These are phyloP conservation scores for Distichodus sexfasciatus DNA, from an alignment of 2,797 vertebrate species.

Conservation along the genomic window DNA sequence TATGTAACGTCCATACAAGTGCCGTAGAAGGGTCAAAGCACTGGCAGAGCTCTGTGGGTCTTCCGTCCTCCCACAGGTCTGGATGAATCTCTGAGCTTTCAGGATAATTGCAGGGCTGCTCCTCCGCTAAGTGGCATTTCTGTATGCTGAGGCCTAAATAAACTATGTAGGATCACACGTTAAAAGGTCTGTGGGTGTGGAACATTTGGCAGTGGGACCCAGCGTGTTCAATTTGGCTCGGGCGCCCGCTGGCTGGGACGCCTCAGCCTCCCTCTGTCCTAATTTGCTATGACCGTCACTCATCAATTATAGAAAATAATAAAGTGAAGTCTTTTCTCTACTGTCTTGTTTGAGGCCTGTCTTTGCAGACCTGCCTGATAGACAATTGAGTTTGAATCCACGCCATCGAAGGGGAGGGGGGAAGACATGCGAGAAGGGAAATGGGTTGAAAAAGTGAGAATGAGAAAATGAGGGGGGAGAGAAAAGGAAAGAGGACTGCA, in stretches of 20 bases:
- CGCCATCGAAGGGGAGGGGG: not conserved
- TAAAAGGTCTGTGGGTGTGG: constrained; percentile 70
- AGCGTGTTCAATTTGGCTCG: constrained; percentile 30
- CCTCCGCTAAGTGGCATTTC: constrained; percentile 63
- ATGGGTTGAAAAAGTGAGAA: not conserved
- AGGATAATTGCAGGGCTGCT: constrained; percentile 47
- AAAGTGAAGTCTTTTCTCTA: constrained; percentile 75
- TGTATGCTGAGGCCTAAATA: constrained; percentile 63
- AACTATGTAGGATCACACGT: constrained; percentile 66
- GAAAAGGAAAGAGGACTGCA: not conserved
- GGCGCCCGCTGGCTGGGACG: constrained; percentile 57
- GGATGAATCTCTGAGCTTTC: constrained; percentile 38
- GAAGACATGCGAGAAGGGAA: not conserved
- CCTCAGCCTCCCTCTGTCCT: constrained; percentile 66
- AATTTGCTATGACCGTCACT: constrained; percentile 70
- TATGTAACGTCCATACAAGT: constrained; percentile 28
- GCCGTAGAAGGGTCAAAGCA: constrained; percentile 13
- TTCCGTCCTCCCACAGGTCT: constrained; percentile 18
- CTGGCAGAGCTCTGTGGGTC: constrained; percentile 6
- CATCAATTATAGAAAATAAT: constrained; percentile 82
- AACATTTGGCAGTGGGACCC: constrained; percentile 58
- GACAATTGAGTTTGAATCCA: constrained; percentile 38
- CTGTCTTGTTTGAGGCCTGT: constrained; percentile 70
- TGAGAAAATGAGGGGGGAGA: not conserved
- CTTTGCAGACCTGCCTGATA: constrained; percentile 63